phyloP scores from a whole-genome alignment of 2,113 vertebrate species.

The Lagopus leucura region DNA sequence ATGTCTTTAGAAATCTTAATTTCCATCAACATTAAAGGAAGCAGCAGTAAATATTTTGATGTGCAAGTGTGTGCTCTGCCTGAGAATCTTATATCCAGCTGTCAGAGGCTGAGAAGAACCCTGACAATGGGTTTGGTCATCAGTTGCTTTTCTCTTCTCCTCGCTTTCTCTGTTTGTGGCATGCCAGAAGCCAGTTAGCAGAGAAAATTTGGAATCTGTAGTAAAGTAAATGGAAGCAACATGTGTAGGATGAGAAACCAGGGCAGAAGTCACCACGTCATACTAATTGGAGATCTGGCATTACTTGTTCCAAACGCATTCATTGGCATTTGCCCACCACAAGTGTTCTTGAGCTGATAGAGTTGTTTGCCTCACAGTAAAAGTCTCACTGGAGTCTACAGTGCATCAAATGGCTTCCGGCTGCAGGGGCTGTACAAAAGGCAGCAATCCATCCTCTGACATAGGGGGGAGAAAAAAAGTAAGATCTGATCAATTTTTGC shows the following conservation, averaged over 20 bases:
- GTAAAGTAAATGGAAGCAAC: neutral
- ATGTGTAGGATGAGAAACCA: neutral
- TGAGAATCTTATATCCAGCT: neutral
- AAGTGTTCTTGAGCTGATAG: neutral
- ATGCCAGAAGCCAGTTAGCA: neutral
- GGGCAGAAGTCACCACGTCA: neutral
- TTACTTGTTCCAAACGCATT: neutral
- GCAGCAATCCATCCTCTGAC: neutral
- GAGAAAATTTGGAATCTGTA: neutral
- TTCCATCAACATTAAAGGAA: neutral
- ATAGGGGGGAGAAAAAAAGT: fast-evolving
- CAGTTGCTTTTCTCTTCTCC: fast-evolving
- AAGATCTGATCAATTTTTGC: fast-evolving
- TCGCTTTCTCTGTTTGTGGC: neutral
- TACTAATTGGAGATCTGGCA: neutral
- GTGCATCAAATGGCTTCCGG: neutral
- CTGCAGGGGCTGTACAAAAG: neutral
- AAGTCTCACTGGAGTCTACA: neutral
- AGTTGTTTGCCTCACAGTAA: neutral
- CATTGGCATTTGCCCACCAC: fast-evolving
- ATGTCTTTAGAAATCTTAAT: neutral
- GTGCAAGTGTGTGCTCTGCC: fast-evolving
- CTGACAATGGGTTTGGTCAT: fast-evolving
- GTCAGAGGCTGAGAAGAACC: neutral
- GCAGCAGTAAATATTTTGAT: neutral